Conservation (phyloP, 2,888 invertebrate genomes). For the Chamaedrilus cognettii region DNA sequence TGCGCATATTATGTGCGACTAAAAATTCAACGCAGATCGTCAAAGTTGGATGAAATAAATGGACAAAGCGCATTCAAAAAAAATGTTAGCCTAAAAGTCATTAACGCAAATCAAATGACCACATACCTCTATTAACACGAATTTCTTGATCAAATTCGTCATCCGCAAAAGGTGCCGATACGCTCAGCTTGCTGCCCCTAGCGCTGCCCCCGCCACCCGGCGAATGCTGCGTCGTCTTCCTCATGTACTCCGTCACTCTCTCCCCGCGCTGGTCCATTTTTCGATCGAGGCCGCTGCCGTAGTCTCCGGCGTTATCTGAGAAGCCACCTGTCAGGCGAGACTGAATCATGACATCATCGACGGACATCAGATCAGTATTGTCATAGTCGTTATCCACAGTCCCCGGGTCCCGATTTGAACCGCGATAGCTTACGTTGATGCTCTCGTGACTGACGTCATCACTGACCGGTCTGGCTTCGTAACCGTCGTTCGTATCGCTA, state of each 20-base stretch:
- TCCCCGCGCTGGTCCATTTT: not conserved
- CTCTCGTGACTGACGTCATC: too few species aligned
- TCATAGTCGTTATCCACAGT: too few species aligned
- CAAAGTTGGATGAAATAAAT: too few species aligned
- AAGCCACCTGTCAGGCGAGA: not conserved
- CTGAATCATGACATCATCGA: not conserved
- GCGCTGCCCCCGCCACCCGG: not conserved
- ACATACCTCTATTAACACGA: constrained; percentile 15
- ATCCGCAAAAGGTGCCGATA: not conserved
- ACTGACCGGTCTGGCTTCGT: too few species aligned
- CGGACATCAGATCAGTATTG: not conserved
- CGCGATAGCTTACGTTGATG: too few species aligned
- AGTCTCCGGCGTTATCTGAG: not conserved
- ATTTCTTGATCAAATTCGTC: constrained; percentile 16
- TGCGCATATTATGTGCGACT: too few species aligned
- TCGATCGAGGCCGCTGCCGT: constrained; percentile 1
- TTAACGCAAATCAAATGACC: too few species aligned
- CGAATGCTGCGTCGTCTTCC: not conserved
- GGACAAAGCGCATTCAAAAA: too few species aligned
- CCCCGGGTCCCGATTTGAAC: too few species aligned
- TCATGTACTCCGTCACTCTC: not conserved
- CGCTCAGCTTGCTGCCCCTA: not conserved
- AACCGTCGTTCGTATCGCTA: too few species aligned
- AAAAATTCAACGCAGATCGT: too few species aligned
- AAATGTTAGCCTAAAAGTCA: too few species aligned